Evolutionary conservation across 1,140 invertebrate genomes (phyloP), one percentile per base, ranked within the genome.

Genomic region (Rhyacophila brunnea): DNA sequence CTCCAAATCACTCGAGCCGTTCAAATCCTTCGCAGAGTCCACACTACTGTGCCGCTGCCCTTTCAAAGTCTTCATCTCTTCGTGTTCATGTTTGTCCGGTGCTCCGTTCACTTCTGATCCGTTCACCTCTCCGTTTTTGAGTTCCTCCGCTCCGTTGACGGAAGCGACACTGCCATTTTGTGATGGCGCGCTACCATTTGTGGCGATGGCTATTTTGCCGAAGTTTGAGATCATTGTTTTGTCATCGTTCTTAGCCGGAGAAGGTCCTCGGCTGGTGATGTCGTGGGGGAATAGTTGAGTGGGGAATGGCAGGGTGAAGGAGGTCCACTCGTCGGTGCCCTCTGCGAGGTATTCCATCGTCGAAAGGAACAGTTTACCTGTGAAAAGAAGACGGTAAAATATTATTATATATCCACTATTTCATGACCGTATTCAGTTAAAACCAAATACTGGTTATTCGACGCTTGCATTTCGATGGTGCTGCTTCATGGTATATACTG

Each of bases 261-360:
- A 59, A 15, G 52, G 36, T 13, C 56, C 56, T 3, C 61, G 46
- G 7, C 51, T 44, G n/a, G 40, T 52, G 43, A 51, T 49, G 42
- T 56, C 52, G 10, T 48, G 51, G 2, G 57, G 28, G 19, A 23
- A 18, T 5, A 63, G 15, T 40, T 65, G 60, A 15, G 59, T 32
- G 10, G 65, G 55, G 59, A 66, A 65, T 32, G 71, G 71, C 55
- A 72, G 50, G 48, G 53, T 74, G 65, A 89, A 87, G 15, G 82
- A 83, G 11, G 86, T 90, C 88, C 88, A 91, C 68, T 89, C 87
- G 65, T 87, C 84, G 45, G 83, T 84, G 32, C 83, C 80, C 34
- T 77, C 73, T 66, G 89, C 87, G 50, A 92, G 72, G 66, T 85
- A 91, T 78, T 93, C 91, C 46, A 92, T 85, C n/a, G 87, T 90